A percentile compares a stretch with the other conserved stretches of the same genome.
phyloP scores from a whole-genome alignment of 2,113 vertebrate genomes.

The Neolamprologus sp. region DNA sequence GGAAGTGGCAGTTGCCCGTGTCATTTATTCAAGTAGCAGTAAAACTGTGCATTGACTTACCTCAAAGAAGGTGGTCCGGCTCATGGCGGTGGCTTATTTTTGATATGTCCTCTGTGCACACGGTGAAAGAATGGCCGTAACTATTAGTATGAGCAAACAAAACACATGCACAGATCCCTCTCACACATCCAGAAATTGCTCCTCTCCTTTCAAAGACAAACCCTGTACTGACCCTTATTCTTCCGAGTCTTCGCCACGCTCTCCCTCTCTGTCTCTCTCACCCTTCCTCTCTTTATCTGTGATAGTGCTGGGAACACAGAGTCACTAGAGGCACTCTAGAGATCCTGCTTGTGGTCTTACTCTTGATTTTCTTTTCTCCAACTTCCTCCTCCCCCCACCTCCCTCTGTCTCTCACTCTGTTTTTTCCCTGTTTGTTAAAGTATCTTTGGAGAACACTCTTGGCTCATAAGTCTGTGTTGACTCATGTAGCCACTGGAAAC shows the following conservation, averaged over 20 bases:
- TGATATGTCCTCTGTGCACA: neutral
- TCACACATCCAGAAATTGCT: neutral
- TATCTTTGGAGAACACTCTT: neutral
- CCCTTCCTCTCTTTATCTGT: neutral
- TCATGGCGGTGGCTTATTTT: slow-evolving; percentile 29
- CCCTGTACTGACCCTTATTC: slow-evolving; percentile 43
- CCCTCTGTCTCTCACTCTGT: neutral
- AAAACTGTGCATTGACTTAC: slow-evolving; percentile 27
- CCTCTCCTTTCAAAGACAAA: slow-evolving; percentile 37
- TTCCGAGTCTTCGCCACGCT: neutral
- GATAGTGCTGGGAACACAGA: slow-evolving; percentile 11
- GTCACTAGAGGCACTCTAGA: slow-evolving; percentile 16
- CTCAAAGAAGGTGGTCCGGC: slow-evolving; percentile 68
- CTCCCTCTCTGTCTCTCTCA: neutral
- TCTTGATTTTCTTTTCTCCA: neutral
- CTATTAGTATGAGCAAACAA: neutral
- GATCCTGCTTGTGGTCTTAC: neutral
- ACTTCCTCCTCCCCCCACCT: neutral
- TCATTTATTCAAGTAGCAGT: neutral
- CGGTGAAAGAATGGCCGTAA: neutral
- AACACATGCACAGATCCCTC: neutral
- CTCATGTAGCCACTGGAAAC: neutral
- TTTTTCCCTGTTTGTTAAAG: neutral
- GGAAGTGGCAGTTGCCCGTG: neutral
- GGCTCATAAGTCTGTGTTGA: neutral